These are phyloP conservation scores for Marmota monax DNA, from an alignment of 2,113 vertebrate genomes.

Conservation along the genomic window DNA sequence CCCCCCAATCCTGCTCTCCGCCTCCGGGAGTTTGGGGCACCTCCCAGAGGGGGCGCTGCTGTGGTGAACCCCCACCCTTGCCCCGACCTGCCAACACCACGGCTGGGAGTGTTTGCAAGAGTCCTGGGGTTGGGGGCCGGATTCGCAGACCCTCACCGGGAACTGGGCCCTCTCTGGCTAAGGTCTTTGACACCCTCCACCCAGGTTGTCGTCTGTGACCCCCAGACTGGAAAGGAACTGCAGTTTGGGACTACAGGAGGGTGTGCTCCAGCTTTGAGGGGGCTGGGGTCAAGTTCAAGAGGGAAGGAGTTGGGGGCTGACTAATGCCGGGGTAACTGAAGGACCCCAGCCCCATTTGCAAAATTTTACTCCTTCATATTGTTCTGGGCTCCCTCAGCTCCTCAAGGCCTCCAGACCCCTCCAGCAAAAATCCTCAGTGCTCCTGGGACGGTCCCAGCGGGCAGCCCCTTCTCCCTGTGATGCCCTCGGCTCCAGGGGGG, in stretches of 20 bases:
- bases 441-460: fast-evolving
- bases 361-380: neutral
- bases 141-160: neutral
- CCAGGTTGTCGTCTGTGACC: neutral
- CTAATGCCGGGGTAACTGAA: too few relatives aligned
- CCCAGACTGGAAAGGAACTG: neutral
- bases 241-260: neutral
- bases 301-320: neutral
- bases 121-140: neutral
- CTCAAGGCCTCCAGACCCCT: neutral
- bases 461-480: neutral
- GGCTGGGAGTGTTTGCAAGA: neutral
- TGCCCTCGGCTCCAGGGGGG: too few relatives aligned
- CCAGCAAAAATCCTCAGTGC: neutral
- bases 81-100: neutral
- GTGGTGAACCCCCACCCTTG: neutral
- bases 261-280: neutral
- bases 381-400: neutral
- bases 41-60: conserved; percentile 56
- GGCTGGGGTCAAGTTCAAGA: neutral
- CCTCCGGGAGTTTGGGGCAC: conserved; percentile 44
- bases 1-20: conserved; percentile 41
- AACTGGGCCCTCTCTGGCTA: neutral
- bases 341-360: neutral
- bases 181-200: neutral